These are phyloP conservation scores for Acanthococcus lagerstroemiae DNA, from an alignment of 2,888 invertebrate species.

Conservation along the genomic window DNA sequence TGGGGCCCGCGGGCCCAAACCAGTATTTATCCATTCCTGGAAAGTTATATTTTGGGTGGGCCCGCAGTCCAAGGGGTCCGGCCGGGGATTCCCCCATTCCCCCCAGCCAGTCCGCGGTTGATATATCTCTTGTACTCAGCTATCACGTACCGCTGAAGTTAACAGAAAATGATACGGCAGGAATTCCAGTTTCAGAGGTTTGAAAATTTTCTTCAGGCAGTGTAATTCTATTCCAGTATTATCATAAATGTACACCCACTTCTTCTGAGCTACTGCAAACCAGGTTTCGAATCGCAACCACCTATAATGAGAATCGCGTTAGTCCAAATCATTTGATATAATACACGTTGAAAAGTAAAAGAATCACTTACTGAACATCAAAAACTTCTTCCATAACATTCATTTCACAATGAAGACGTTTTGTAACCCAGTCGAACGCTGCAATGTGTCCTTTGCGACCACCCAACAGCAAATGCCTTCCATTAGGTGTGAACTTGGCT, in stretches of 20 bases:
- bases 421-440: constrained; percentile 95
- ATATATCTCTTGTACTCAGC: neutral
- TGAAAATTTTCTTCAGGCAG: constrained; percentile 76
- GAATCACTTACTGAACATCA: constrained; percentile 60
- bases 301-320: constrained; percentile 41
- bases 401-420: constrained; percentile 84
- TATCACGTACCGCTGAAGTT: constrained; percentile 60
- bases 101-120: neutral
- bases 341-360: neutral
- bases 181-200: constrained; percentile 76
- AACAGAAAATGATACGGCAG: constrained; percentile 94
- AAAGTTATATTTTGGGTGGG: too few relatives aligned
- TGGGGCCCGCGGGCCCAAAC: too few relatives aligned
- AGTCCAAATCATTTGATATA: neutral
- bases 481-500: constrained; percentile 68
- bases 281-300: constrained; percentile 93
- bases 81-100: too few relatives aligned
- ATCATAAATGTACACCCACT: constrained; percentile 95
- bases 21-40: neutral
- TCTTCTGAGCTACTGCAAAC: constrained; percentile 94
- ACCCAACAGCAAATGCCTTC: constrained; percentile 71
- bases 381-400: constrained; percentile 94
- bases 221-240: constrained; percentile 94
- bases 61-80: too few relatives aligned
- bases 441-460: constrained; percentile 88